Conservation (phyloP, 2,888 invertebrate genomes). For the Penaeus monodon region DNA sequence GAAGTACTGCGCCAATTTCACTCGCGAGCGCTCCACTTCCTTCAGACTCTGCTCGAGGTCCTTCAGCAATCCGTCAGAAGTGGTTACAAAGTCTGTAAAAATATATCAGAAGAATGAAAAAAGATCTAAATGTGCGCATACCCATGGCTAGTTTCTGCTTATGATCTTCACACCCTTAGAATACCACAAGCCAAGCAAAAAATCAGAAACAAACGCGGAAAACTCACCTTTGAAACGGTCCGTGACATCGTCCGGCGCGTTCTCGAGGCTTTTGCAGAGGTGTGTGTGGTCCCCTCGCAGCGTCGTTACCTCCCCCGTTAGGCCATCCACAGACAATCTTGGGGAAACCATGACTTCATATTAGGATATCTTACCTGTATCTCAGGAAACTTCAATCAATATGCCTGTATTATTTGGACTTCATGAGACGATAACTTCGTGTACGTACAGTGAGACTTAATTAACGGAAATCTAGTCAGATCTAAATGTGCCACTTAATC, state of each 20-base stretch:
- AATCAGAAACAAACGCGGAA: not conserved
- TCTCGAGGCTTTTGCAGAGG: conserved; percentile 67
- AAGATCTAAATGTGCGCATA: not conserved
- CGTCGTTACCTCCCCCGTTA: conserved; percentile 68
- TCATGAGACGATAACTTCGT: no score
- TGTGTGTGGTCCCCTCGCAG: conserved; percentile 67
- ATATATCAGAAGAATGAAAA: not conserved
- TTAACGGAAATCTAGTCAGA: not conserved
- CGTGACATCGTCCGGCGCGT: conserved; percentile 68
- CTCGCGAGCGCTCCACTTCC: conserved; percentile 68
- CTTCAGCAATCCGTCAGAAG: conserved; percentile 67
- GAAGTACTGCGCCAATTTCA: conserved; percentile 70
- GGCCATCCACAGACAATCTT: conserved; percentile 68
- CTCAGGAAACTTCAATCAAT: no score
- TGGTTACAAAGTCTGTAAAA: conserved; percentile 38
- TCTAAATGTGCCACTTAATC: not conserved
- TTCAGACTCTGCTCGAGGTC: conserved; percentile 67
- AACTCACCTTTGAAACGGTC: conserved; percentile 67
- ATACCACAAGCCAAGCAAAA: not conserved
- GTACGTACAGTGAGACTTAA: no score
- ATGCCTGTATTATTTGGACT: no score
- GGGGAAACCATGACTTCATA: conserved; percentile 24
- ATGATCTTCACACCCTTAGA: not conserved
- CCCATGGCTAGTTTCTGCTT: no score
- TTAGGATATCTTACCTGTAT: not conserved